phyloP scores from a whole-genome alignment of 2,888 invertebrate species.

The Aleiodes leptofemur region DNA sequence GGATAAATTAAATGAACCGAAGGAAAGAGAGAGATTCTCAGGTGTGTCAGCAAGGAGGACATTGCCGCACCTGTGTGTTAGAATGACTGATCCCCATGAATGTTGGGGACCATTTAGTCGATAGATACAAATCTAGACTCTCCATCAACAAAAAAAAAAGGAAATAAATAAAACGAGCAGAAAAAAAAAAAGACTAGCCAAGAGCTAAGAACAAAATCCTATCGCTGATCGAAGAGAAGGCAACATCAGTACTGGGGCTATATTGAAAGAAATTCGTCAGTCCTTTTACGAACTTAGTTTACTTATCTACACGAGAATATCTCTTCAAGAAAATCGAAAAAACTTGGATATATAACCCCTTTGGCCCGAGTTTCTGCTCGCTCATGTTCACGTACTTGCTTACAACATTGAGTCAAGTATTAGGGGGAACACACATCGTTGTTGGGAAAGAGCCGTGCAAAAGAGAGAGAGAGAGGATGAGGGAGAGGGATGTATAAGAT shows the following conservation, averaged over 20 bases:
- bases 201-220: conserved; percentile 16
- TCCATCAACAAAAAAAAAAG: conserved; percentile 49
- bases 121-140: conserved; percentile 68
- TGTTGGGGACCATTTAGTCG: conserved; percentile 65
- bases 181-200: not conserved
- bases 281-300: conserved; percentile 16
- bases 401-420: conserved; percentile 57
- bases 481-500: conserved; percentile 25
- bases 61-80: conserved; percentile 63
- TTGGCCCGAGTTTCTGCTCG: conserved; percentile 52
- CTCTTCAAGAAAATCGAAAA: conserved; percentile 34
- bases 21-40: conserved; percentile 51
- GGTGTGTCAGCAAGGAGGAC: conserved; percentile 51
- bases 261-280: conserved; percentile 17
- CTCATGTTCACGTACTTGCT: conserved; percentile 64
- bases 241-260: not conserved
- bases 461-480: not conserved
- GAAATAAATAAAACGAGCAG: not conserved
- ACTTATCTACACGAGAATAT: not conserved
- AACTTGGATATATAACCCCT: conserved; percentile 48
- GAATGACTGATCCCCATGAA: conserved; percentile 70
- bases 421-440: conserved; percentile 30
- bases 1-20: conserved; percentile 68
- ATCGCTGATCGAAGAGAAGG: conserved; percentile 9
- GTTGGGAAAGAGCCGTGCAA: conserved; percentile 7